Evolutionary conservation across 2,113 vertebrate species (phyloP).

Genomic region (Mionectes macconnelli): DNA sequence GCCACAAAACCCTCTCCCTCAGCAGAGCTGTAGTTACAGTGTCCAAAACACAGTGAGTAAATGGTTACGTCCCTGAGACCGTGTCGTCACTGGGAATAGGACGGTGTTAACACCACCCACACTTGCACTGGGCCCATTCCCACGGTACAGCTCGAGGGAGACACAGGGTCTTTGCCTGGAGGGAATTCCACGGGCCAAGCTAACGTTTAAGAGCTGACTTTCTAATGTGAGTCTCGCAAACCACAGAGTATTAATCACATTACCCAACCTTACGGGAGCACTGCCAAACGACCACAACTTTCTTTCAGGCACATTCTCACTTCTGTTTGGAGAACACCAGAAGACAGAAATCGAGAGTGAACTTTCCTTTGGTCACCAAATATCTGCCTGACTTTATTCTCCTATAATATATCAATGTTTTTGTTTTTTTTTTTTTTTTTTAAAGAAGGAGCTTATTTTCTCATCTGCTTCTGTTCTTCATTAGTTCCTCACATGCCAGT

Average conservation of each 20-base stretch:
- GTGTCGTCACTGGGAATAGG: background rate
- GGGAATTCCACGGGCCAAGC: conserved; percentile 54
- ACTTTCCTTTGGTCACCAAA: background rate
- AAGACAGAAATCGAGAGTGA: background rate
- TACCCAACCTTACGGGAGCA: background rate
- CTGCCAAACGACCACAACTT: conserved; percentile 41
- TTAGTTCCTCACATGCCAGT: background rate
- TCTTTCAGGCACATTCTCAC: background rate
- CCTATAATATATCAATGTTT: background rate
- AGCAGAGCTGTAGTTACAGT: conserved; percentile 44
- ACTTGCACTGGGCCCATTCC: conserved; percentile 43
- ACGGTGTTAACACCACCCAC: background rate
- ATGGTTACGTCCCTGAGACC: background rate
- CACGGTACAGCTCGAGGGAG: conserved; percentile 41
- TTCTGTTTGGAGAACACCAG: background rate
- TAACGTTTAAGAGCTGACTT: conserved; percentile 43
- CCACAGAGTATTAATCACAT: conserved; percentile 54
- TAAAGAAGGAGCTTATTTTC: background rate
- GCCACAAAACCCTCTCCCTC: background rate
- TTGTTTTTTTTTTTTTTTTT: too few species aligned
- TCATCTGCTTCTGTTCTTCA: background rate
- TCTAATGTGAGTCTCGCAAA: conserved; percentile 49
- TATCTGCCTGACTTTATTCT: background rate
- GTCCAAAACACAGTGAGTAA: conserved; percentile 47
- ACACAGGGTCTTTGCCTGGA: conserved; percentile 22